phyloP scores from a whole-genome alignment of 2,888 invertebrate species.

The Eilema sororculum region DNA sequence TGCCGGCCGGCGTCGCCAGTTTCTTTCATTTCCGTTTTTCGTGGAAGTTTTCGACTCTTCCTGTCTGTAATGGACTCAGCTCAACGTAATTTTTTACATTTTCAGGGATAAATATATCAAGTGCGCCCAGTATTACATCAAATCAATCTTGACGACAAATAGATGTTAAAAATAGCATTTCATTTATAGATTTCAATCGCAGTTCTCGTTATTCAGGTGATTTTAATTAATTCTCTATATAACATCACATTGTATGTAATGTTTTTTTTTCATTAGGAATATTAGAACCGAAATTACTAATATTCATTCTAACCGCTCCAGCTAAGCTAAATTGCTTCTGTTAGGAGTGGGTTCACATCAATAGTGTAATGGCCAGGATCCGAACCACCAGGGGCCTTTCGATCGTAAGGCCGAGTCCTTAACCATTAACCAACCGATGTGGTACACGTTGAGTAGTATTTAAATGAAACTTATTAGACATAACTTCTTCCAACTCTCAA shows the following conservation, averaged over 20 bases:
- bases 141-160: conserved; percentile 32
- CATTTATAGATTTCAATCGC: conserved; percentile 27
- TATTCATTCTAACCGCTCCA: too few relatives aligned
- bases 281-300: too few relatives aligned
- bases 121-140: conserved; percentile 37
- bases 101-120: conserved; percentile 45
- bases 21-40: conserved; percentile 73
- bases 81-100: conserved; percentile 56
- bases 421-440: too few relatives aligned
- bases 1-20: conserved; percentile 63
- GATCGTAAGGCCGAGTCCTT: too few relatives aligned
- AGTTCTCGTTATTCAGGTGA: conserved; percentile 18
- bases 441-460: too few relatives aligned
- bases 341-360: too few relatives aligned
- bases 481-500: background rate
- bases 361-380: too few relatives aligned
- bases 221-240: conserved; percentile 23
- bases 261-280: too few relatives aligned
- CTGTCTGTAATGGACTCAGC: conserved; percentile 69
- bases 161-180: conserved; percentile 28
- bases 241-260: background rate
- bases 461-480: background rate
- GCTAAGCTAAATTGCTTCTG: too few relatives aligned
- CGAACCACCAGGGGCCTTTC: too few relatives aligned
- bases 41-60: conserved; percentile 70